Evolutionary conservation across 2,888 invertebrate genomes (phyloP).

Genomic region (Mactromeris polynyma): DNA sequence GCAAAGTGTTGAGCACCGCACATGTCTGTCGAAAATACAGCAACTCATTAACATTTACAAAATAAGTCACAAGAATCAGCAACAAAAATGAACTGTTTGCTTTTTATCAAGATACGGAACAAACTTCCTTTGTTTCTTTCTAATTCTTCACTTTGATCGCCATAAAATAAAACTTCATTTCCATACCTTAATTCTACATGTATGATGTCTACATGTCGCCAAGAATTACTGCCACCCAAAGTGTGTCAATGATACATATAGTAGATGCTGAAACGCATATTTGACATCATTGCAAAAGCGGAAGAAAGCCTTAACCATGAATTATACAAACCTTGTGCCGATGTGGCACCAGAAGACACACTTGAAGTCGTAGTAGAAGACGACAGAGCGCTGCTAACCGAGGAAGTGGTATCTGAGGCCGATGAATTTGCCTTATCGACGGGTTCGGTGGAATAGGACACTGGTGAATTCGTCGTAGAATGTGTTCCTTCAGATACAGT

Average conservation of each 20-base stretch:
- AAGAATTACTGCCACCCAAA: too few species aligned
- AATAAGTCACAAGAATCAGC: background rate
- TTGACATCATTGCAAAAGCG: background rate
- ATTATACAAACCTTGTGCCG: background rate
- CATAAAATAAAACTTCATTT: background rate
- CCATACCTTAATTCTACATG: too few species aligned
- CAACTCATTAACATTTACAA: background rate
- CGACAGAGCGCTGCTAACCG: too few species aligned
- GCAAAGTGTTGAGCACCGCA: background rate
- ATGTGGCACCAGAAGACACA: background rate
- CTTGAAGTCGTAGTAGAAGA: background rate
- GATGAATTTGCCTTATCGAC: too few species aligned
- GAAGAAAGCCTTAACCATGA: background rate
- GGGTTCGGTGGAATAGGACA: too few species aligned
- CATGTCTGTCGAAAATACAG: background rate
- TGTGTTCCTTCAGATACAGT: too few species aligned
- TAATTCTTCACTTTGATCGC: background rate
- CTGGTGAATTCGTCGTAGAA: too few species aligned
- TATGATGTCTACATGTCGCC: too few species aligned
- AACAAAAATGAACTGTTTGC: background rate
- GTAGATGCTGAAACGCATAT: background rate
- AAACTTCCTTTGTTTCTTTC: too few species aligned
- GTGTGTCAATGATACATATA: too few species aligned
- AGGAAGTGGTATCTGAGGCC: too few species aligned
- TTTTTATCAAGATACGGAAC: too few species aligned